These are phyloP conservation scores for Botrylloides violaceus DNA, from an alignment of 23 tunicate species.

Conservation along the genomic window DNA sequence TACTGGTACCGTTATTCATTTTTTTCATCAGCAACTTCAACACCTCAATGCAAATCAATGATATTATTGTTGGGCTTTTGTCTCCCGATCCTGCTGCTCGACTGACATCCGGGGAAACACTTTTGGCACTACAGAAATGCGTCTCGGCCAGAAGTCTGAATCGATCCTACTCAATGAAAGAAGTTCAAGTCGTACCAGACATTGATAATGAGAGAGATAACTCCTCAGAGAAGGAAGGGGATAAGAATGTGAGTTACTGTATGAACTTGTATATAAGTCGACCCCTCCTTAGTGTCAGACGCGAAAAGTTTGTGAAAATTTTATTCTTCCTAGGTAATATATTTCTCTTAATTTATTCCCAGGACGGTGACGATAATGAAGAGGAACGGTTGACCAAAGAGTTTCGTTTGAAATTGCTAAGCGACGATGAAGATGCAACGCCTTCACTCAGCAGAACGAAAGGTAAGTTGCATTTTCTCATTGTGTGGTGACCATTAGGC, in stretches of 20 bases:
- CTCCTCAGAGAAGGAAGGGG: conserved; percentile 11
- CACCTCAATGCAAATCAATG: conserved; percentile 35
- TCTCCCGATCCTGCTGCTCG: conserved; percentile 47
- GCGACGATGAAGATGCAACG: conserved; percentile 12
- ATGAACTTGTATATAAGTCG: background rate
- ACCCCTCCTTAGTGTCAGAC: too few relatives aligned
- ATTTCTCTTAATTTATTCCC: too few relatives aligned
- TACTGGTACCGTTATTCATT: too few relatives aligned
- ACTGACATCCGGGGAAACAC: conserved; percentile 40
- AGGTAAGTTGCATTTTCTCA: background rate
- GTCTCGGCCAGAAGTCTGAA: conserved; percentile 10
- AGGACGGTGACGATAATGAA: too few relatives aligned
- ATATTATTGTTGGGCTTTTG: conserved; percentile 48
- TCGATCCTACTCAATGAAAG: conserved; percentile 5
- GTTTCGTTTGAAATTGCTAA: conserved; percentile 12
- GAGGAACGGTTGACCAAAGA: conserved; percentile 12
- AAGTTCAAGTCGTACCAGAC: conserved; percentile 44
- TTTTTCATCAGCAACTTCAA: conserved; percentile 34
- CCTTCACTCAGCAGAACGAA: conserved; percentile 8
- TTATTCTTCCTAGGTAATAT: background rate
- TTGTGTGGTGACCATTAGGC: too few relatives aligned
- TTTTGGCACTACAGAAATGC: conserved; percentile 14
- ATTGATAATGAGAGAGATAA: conserved; percentile 27
- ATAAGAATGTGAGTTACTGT: background rate
- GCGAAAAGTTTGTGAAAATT: background rate